Evolutionary conservation across 1,140 invertebrate species (phyloP).

Genomic region (Papilio dardanus): DNA sequence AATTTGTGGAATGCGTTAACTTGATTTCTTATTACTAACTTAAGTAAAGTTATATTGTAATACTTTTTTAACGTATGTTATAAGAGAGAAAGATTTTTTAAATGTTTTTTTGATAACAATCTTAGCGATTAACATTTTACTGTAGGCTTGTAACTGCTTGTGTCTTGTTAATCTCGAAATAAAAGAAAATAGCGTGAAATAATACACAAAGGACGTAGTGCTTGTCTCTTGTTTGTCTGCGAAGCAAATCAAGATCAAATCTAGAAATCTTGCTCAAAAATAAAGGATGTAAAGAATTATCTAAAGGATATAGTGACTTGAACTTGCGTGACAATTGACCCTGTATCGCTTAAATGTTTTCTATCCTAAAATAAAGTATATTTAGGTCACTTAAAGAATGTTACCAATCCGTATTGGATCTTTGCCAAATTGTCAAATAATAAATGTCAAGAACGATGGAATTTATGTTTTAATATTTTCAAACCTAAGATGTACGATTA

Average conservation of each 20-base stretch:
- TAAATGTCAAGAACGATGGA: slow-evolving; percentile 7
- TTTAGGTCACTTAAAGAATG: slow-evolving; percentile 3
- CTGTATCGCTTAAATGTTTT: not conserved
- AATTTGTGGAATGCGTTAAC: not conserved
- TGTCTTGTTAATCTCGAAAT: too few relatives aligned
- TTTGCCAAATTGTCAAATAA: slow-evolving; percentile 13
- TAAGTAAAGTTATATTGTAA: too few relatives aligned
- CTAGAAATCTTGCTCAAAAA: not conserved
- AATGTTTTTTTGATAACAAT: not conserved
- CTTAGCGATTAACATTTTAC: not conserved
- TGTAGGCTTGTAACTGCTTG: too few relatives aligned
- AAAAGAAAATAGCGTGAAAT: too few relatives aligned
- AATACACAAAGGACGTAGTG: too few relatives aligned
- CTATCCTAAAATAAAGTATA: not conserved
- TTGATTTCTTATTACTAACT: not conserved
- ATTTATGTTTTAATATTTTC: not conserved
- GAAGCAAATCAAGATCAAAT: not conserved
- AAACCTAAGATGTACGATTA: not conserved
- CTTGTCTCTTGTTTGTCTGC: too few relatives aligned
- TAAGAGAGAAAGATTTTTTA: not conserved
- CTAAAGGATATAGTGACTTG: too few relatives aligned
- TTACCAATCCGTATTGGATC: not conserved
- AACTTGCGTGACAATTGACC: not conserved
- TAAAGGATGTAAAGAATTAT: too few relatives aligned
- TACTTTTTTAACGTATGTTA: not conserved